Evolutionary conservation across 1,140 invertebrate genomes (phyloP).

Genomic region (Drosophila navojoa): DNA sequence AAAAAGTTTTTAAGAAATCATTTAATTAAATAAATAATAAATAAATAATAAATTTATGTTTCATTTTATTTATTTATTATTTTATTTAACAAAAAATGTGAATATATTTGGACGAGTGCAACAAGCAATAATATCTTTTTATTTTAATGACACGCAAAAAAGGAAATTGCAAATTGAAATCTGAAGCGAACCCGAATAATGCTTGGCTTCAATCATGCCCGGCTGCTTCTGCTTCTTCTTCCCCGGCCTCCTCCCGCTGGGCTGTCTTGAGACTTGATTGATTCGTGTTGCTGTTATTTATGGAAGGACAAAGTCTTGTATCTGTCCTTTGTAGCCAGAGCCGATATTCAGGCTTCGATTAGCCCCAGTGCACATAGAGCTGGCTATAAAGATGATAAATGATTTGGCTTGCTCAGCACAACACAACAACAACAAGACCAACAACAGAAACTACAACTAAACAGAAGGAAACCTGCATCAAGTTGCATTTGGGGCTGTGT

Average conservation of each 20-base stretch:
- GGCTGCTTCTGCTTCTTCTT: background rate
- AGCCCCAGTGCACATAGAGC: conserved; percentile 58
- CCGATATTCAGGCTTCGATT: conserved; percentile 66
- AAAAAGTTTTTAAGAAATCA: too few species aligned
- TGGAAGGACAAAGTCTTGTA: conserved; percentile 14
- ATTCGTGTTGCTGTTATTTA: conserved; percentile 44
- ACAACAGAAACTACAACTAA: background rate
- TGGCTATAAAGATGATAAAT: conserved; percentile 76
- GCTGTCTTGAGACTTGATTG: conserved; percentile 39
- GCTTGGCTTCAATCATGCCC: background rate
- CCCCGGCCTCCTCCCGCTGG: background rate
- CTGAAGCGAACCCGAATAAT: background rate
- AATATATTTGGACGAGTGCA: too few species aligned
- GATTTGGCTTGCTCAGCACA: conserved; percentile 41
- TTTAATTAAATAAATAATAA: too few species aligned
- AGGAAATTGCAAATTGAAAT: conserved; percentile 9
- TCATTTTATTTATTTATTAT: too few species aligned
- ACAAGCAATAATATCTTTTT: background rate
- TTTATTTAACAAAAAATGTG: too few species aligned
- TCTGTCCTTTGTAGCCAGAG: conserved; percentile 13
- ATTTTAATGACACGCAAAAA: background rate
- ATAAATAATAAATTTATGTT: too few species aligned
- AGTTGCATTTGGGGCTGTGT: conserved; percentile 40
- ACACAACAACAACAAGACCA: too few species aligned
- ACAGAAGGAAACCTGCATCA: conserved; percentile 48